Base-by-base conservation (phyloP, 2,113 vertebrate genomes). In the Laterallus jamaicensis region DNA sequence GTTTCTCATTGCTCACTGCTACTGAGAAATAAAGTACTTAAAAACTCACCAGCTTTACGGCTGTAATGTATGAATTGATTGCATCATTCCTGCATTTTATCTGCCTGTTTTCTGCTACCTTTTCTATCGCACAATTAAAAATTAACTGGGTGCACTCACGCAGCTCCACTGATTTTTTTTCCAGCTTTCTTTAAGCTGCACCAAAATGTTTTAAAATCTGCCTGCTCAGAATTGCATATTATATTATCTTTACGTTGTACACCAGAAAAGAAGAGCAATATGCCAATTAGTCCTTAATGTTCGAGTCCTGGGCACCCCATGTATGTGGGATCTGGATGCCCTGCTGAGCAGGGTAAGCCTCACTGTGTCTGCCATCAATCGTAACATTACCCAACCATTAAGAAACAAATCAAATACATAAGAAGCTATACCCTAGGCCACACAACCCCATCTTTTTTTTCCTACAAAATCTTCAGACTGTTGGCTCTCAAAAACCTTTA, bases 81-180 rank as follows among this genome's bases (percentile, higher is more conserved):
- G 55, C 8, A 66, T 73, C 50, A 76, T 84, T 64, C 86, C 40
- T 24, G 28, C 60, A 83, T n/a, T 93, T 92, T 70, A 92, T 78
- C 69, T 89, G 60, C 44, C 69, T 60, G 16, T 68, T 94, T 88
- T 88, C 93, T 59, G 52, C 25, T 22, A 47, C 39, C 15, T 64
- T 79, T 60, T 84, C 54, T 81, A 31, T 8, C 1, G 4, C 37
- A 80, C 54, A 97, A 95, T 91, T 84, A 90, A 96, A 93, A 90
- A 39, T 56, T 47, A 91, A 67, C 37, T 56, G 47, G 86, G 60
- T 2, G 17, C 21, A 26, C 11, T 92, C 64, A 68, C 26, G 42
- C 5, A 52, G 39, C 67, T 66, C 49, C 56, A 44, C 39, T 4
- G 1, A n/a, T 42, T 55, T 81, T 40, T 67, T 70, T 29, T 77